These are phyloP conservation scores for Anser cygnoides DNA, from an alignment of 2,113 vertebrate species.

Conservation along the genomic window DNA sequence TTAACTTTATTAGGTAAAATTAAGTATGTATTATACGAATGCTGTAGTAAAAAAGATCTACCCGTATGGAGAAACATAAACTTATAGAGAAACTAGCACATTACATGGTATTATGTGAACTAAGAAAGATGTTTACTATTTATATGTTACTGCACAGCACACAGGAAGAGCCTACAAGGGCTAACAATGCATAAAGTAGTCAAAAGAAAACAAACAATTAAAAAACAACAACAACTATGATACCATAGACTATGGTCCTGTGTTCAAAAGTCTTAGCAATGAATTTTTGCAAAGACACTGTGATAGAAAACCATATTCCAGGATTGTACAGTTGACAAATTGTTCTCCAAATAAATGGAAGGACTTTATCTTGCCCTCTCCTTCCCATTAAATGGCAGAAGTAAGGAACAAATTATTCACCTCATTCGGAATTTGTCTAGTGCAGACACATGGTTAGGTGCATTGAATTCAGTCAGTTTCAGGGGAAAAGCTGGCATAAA, in stretches of 20 bases:
- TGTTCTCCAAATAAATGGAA: background rate
- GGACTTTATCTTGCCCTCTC: background rate
- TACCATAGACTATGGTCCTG: background rate
- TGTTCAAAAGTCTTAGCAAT: background rate
- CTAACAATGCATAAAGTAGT: background rate
- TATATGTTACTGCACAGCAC: background rate
- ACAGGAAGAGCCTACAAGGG: background rate
- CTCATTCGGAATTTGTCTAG: background rate
- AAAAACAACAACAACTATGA: too few relatives aligned
- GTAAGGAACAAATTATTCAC: background rate
- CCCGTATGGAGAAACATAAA: background rate
- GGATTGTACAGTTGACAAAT: background rate
- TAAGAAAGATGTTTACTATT: background rate
- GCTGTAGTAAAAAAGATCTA: background rate
- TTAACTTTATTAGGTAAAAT: background rate
- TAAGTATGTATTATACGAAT: background rate
- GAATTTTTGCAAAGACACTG: background rate
- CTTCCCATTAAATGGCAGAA: background rate
- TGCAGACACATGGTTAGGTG: background rate
- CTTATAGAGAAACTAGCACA: background rate
- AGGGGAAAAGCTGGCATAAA: background rate
- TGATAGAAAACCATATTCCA: background rate
- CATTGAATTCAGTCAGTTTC: background rate
- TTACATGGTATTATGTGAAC: background rate
- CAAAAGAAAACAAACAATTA: background rate